phyloP scores from a whole-genome alignment of 1,140 invertebrate genomes.

The Neodiprion fabricii region DNA sequence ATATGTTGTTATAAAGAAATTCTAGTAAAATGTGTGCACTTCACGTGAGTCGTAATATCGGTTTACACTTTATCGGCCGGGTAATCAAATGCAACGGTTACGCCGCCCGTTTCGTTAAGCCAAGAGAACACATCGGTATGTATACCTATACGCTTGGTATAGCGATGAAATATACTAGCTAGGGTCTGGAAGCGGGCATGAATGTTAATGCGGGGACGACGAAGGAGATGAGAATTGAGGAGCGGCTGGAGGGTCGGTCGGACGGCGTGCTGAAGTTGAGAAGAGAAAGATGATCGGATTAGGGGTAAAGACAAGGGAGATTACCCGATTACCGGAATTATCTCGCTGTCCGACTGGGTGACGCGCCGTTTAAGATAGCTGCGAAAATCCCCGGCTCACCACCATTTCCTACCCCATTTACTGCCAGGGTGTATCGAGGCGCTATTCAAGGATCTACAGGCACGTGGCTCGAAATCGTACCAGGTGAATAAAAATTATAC shows the following conservation, averaged over 20 bases:
- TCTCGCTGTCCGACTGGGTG: background rate
- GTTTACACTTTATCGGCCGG: background rate
- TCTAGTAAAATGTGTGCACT: too few species aligned
- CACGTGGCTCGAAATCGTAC: too few species aligned
- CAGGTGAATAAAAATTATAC: too few species aligned
- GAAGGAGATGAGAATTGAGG: background rate
- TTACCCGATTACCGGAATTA: background rate
- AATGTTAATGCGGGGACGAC: background rate
- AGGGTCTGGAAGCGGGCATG: background rate
- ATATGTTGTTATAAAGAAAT: too few species aligned
- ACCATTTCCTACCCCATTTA: slow-evolving; percentile 3
- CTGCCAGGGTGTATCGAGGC: background rate
- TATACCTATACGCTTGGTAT: background rate
- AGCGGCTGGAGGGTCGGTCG: background rate
- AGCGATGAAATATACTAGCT: background rate
- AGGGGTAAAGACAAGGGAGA: background rate
- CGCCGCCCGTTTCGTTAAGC: background rate
- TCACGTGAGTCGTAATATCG: too few species aligned
- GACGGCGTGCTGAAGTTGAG: background rate
- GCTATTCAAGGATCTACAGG: too few species aligned
- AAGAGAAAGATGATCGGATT: background rate
- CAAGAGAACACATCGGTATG: background rate
- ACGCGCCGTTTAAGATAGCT: slow-evolving; percentile 1
- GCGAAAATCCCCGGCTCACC: background rate
- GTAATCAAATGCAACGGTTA: background rate